These are phyloP conservation scores for Neolamprologus tretocephalus DNA, from an alignment of 2,113 vertebrate species.

Conservation along the genomic window DNA sequence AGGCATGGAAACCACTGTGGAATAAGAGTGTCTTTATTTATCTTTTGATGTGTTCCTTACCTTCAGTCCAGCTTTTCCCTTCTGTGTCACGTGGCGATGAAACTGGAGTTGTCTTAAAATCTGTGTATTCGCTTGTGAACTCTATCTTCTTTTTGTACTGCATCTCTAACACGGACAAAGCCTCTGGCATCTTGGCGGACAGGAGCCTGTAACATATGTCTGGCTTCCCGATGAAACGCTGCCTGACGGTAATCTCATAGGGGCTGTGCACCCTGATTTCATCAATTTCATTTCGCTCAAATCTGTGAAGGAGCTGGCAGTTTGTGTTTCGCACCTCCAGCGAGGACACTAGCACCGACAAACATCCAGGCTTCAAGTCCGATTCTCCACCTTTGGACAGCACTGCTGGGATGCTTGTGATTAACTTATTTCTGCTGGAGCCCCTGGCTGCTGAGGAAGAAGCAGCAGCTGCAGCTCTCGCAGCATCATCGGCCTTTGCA, in stretches of 20 bases:
- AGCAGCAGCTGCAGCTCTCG: constrained; percentile 22
- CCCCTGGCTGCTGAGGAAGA: constrained; percentile 15
- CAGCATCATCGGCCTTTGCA: constrained; percentile 52
- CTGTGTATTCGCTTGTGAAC: constrained; percentile 67
- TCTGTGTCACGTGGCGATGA: constrained; percentile 63
- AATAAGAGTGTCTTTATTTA: not conserved
- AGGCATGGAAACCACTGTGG: not conserved
- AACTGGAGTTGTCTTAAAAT: constrained; percentile 55
- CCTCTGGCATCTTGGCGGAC: constrained; percentile 84
- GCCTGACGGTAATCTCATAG: constrained; percentile 84
- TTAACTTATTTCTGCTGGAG: constrained; percentile 55
- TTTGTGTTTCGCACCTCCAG: constrained; percentile 78
- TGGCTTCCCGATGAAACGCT: constrained; percentile 85
- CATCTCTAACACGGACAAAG: constrained; percentile 74
- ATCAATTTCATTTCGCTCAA: constrained; percentile 80
- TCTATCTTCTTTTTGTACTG: constrained; percentile 85
- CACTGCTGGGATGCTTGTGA: constrained; percentile 78
- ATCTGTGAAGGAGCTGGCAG: constrained; percentile 76
- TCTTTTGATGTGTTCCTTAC: constrained; percentile 48
- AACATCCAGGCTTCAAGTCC: constrained; percentile 74
- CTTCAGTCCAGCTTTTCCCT: constrained; percentile 67
- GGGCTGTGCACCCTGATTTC: constrained; percentile 80
- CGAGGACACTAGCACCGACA: constrained; percentile 73
- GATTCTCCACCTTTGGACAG: constrained; percentile 71
- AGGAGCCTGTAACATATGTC: constrained; percentile 79